phyloP scores from a whole-genome alignment of 2,113 vertebrate species.

The Bungarus multicinctus region DNA sequence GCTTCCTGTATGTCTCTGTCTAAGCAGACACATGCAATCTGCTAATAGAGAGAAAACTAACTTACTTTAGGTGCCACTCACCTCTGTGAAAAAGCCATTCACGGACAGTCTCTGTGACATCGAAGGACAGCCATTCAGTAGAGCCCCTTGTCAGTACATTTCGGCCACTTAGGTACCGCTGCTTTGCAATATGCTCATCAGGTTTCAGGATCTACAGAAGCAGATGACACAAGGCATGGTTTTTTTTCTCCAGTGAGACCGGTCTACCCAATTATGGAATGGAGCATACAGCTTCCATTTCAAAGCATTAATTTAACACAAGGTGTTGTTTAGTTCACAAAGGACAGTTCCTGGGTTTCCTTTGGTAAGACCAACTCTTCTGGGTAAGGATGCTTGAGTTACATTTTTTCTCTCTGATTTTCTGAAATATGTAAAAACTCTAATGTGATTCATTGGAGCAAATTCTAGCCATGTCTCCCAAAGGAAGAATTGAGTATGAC shows the following conservation, averaged over 20 bases:
- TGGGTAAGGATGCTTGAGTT: neutral
- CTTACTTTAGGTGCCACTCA: constrained; percentile 60
- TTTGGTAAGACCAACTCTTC: neutral
- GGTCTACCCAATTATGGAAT: too few species aligned
- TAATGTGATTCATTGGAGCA: neutral
- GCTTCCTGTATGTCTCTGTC: neutral
- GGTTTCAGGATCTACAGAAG: constrained; percentile 83
- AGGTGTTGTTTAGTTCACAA: neutral
- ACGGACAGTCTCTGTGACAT: constrained; percentile 93
- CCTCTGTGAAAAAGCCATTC: constrained; percentile 94
- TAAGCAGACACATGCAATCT: neutral
- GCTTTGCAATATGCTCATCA: constrained; percentile 92
- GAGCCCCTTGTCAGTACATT: constrained; percentile 91
- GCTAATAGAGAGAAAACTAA: neutral
- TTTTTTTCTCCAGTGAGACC: neutral
- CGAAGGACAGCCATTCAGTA: constrained; percentile 92
- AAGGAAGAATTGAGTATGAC: neutral
- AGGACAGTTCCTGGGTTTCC: constrained; percentile 36
- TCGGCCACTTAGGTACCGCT: constrained; percentile 92
- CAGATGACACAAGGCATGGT: neutral
- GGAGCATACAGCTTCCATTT: too few species aligned
- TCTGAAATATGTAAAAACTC: neutral
- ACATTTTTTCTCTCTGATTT: neutral
- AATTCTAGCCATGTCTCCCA: neutral
- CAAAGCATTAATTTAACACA: neutral